Conservation (phyloP, 2,888 invertebrate species). For the Rhaphigaster nebulosa region DNA sequence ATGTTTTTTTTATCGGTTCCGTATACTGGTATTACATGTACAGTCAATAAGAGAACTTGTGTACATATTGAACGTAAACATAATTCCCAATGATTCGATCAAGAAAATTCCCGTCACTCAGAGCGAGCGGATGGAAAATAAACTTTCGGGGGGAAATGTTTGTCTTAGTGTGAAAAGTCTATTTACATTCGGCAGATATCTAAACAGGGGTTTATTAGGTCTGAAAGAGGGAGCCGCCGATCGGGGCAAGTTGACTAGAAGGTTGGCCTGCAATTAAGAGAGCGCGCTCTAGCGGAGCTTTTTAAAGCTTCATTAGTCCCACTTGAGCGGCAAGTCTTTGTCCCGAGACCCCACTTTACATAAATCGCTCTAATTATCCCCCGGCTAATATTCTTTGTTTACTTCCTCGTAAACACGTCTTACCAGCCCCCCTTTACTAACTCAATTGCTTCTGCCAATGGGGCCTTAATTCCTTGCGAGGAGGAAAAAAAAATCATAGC, state of each 20-base stretch:
- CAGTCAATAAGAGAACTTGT: not conserved
- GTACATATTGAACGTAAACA: not conserved
- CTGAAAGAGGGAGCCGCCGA: too few species aligned
- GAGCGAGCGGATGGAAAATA: not conserved
- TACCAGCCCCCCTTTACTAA: not conserved
- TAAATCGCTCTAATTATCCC: conserved; percentile 34
- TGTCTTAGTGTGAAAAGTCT: not conserved
- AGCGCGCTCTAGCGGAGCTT: not conserved
- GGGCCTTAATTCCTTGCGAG: not conserved
- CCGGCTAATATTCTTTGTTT: conserved; percentile 38
- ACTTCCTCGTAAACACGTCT: conserved; percentile 19
- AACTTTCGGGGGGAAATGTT: not conserved
- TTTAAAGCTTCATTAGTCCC: conserved; percentile 44
- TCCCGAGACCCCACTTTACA: not conserved
- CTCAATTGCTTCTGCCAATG: conserved; percentile 1
- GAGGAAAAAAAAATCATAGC: not conserved
- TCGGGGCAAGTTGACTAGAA: not conserved
- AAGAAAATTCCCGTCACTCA: not conserved
- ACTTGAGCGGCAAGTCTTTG: not conserved
- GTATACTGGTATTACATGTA: not conserved
- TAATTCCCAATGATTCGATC: not conserved
- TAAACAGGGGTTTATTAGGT: not conserved
- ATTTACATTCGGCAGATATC: not conserved
- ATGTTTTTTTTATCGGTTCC: not conserved
- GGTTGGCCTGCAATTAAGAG: not conserved